Conservation (phyloP, 1,140 invertebrate species). For the roundworm (Caenorhabditis elegans) region DNA sequence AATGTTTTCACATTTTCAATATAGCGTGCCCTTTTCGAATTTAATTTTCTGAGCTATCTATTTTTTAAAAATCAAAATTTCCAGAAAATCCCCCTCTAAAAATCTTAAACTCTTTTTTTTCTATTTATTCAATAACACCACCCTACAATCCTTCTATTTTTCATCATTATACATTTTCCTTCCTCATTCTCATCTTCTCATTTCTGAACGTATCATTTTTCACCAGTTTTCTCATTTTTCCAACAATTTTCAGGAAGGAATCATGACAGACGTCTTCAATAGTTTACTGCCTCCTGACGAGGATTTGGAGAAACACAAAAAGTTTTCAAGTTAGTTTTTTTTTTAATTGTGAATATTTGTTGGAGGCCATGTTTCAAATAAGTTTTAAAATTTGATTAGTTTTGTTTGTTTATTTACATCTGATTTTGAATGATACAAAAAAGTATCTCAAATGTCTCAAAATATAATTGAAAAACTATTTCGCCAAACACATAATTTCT, state of each 20-base stretch:
- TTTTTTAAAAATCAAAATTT: no score
- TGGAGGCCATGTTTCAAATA: no score
- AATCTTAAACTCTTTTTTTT: no score
- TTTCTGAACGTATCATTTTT: neutral
- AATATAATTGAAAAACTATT: no score
- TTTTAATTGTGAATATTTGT: neutral
- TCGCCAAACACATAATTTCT: no score
- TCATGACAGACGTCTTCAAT: slow-evolving; percentile 21
- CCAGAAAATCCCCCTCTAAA: no score
- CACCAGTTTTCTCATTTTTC: neutral
- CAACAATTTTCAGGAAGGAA: neutral
- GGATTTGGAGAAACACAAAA: slow-evolving; percentile 29
- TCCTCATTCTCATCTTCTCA: neutral
- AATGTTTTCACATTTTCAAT: neutral
- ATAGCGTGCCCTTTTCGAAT: no score
- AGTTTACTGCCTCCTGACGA: slow-evolving; percentile 33
- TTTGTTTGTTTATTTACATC: neutral
- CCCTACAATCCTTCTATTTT: neutral
- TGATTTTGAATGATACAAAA: no score
- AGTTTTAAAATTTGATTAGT: no score
- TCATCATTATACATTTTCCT: neutral
- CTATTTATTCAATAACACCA: no score
- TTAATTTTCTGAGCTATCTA: no score
- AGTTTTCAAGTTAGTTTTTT: slow-evolving; percentile 13
- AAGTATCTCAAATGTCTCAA: no score